A percentile compares a stretch with the other conserved stretches of the same genome.
Evolutionary conservation across 2,888 invertebrate species (phyloP).

Genomic region (Eupeodes latifasciatus): DNA sequence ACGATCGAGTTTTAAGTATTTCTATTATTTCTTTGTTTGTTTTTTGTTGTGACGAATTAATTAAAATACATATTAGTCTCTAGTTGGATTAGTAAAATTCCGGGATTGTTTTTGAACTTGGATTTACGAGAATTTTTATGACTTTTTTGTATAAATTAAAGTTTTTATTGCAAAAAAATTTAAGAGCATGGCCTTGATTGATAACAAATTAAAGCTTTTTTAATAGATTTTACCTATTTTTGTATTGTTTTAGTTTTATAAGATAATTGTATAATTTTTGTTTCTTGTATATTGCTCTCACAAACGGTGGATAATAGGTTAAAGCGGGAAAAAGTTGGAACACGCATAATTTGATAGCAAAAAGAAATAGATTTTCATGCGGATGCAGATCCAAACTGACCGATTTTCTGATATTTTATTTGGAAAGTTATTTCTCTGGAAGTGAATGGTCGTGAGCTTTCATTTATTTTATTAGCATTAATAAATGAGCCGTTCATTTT

Average conservation of each 20-base stretch:
- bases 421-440: too few relatives aligned
- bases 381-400: too few relatives aligned
- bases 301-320: too few relatives aligned
- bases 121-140: not conserved
- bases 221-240: not conserved
- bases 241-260: not conserved
- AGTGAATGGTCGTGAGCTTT: too few relatives aligned
- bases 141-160: constrained; percentile 5
- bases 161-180: not conserved
- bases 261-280: not conserved
- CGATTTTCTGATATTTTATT: too few relatives aligned
- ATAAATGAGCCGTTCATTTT: too few relatives aligned
- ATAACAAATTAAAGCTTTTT: not conserved
- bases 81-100: constrained; percentile 13
- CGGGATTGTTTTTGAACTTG: not conserved
- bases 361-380: too few relatives aligned
- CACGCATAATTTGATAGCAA: too few relatives aligned
- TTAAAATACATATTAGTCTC: constrained; percentile 5
- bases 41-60: not conserved
- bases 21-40: not conserved
- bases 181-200: not conserved
- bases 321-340: too few relatives aligned
- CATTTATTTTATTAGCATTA: too few relatives aligned
- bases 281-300: not conserved
- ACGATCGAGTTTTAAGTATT: constrained; percentile 8